These are phyloP conservation scores for Chaetodon auriga DNA, from an alignment of 2,113 vertebrate genomes.

Conservation along the genomic window DNA sequence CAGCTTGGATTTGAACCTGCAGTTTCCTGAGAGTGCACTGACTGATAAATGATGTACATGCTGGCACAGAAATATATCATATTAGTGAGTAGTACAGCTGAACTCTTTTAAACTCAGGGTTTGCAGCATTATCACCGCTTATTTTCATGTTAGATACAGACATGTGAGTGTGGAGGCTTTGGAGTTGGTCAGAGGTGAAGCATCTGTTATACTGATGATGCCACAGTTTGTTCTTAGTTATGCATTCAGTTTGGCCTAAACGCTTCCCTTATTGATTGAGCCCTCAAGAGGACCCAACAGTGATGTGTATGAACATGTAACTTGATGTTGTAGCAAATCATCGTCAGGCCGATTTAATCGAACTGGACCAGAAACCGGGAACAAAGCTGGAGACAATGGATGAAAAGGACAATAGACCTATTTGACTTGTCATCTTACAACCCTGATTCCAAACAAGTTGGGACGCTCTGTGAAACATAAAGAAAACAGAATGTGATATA, in stretches of 20 bases:
- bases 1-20: slow-evolving; percentile 22
- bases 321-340: not conserved
- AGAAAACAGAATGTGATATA: no score
- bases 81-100: not conserved
- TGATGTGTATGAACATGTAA: not conserved
- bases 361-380: not conserved
- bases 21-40: slow-evolving; percentile 2
- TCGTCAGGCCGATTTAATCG: not conserved
- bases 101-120: slow-evolving; percentile 3
- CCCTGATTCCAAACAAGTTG: no score
- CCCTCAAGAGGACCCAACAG: not conserved
- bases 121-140: not conserved
- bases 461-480: no score
- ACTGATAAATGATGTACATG: slow-evolving; percentile 23
- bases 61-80: slow-evolving; percentile 8
- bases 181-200: not conserved
- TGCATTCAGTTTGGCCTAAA: not conserved
- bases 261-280: not conserved
- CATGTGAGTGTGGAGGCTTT: not conserved
- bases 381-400: not conserved
- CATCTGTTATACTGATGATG: not conserved
- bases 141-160: not conserved
- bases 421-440: no score
- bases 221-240: not conserved
- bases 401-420: not conserved